phyloP scores from a whole-genome alignment of 2,113 vertebrate species.

The Dryoscopus gambensis region DNA sequence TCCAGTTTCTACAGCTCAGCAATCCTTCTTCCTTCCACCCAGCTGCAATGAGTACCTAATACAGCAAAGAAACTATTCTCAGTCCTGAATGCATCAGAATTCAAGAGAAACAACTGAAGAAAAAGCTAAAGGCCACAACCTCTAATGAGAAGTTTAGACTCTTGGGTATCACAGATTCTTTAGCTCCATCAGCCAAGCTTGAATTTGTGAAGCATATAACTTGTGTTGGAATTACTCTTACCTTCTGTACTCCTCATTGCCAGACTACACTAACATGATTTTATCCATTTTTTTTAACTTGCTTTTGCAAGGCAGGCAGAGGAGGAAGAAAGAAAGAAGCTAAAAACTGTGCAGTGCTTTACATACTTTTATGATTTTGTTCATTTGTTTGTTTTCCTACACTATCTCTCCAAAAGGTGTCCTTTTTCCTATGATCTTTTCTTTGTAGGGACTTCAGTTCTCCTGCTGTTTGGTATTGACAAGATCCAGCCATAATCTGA shows the following conservation, averaged over 20 bases:
- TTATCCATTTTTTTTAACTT: background rate
- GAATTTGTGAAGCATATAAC: background rate
- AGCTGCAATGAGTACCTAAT: background rate
- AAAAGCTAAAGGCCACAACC: background rate
- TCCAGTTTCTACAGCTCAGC: background rate
- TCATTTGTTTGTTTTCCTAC: background rate
- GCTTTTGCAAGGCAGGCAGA: fast-evolving
- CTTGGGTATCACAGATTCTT: background rate
- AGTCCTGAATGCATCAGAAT: background rate
- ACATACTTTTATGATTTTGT: background rate
- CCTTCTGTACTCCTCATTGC: background rate
- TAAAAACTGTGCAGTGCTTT: background rate
- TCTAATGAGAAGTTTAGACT: background rate
- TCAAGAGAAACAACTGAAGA: background rate
- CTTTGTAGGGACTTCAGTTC: background rate
- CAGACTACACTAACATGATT: background rate
- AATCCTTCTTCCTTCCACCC: background rate
- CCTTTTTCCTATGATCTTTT: background rate
- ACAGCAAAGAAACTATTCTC: background rate
- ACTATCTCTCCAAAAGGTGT: background rate
- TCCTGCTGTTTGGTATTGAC: background rate
- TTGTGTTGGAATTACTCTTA: background rate
- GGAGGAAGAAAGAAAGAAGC: background rate
- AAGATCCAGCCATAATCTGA: background rate
- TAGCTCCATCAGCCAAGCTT: background rate